Evolutionary conservation across 1,140 invertebrate species (phyloP).

Genomic region (Pollicipes pollicipes): DNA sequence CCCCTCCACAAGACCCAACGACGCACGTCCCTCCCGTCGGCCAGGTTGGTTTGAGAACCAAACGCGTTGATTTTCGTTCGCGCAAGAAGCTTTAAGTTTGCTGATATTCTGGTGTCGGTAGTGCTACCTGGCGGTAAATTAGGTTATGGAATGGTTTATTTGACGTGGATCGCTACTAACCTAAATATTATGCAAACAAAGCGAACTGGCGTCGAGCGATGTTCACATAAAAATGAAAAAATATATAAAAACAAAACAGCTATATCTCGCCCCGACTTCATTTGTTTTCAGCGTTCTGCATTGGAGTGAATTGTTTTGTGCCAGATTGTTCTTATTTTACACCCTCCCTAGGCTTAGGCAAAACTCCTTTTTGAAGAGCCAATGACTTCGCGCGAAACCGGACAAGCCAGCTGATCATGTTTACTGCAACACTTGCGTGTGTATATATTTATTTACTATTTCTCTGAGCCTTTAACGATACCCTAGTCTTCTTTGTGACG

Average conservation of each 20-base stretch:
- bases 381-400: neutral
- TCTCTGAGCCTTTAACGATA: neutral
- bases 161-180: neutral
- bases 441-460: neutral
- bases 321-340: neutral
- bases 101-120: neutral
- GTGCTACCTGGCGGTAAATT: neutral
- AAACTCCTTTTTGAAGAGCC: neutral
- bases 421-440: neutral
- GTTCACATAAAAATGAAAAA: neutral
- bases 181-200: slow-evolving; percentile 1
- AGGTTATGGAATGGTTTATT: neutral
- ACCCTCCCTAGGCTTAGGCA: neutral
- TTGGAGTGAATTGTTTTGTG: neutral
- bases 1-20: neutral
- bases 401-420: neutral
- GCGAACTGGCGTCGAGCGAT: neutral
- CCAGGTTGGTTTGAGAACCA: neutral
- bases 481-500: neutral
- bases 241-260: neutral
- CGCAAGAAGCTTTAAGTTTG: neutral
- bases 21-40: neutral
- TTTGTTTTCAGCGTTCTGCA: neutral
- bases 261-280: neutral
- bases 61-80: neutral